Percentiles rank a stretch among this genome's conserved stretches.
Conservation (phyloP, 1,140 invertebrate genomes). For the Cryptotermes secundus region DNA sequence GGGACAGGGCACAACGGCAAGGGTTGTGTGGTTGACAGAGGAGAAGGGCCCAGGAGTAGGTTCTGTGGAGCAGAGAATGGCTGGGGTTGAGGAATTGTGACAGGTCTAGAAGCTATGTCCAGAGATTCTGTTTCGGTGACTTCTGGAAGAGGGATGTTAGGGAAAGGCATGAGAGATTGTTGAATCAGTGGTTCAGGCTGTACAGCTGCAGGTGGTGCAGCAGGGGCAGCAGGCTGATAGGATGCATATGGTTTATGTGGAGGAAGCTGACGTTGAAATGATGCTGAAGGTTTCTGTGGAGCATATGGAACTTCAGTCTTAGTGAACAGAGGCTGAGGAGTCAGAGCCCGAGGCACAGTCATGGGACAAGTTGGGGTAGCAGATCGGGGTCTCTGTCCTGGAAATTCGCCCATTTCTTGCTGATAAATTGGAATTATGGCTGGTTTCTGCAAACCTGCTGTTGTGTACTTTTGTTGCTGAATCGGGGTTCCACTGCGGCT, state of each 20-base stretch:
- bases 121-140: background rate
- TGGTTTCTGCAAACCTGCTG: conserved; percentile 41
- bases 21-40: no score
- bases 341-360: conserved; percentile 5
- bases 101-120: background rate
- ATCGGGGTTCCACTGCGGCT: conserved; percentile 30
- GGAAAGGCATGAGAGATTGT: background rate
- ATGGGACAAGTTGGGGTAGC: conserved; percentile 28
- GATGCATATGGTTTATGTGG: conserved; percentile 37
- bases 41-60: background rate
- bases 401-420: conserved; percentile 57
- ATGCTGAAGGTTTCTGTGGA: conserved; percentile 8
- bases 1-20: background rate
- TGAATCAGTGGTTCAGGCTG: background rate
- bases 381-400: conserved; percentile 50
- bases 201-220: conserved; percentile 34
- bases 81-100: background rate
- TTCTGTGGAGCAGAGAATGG: background rate
- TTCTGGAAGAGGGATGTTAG: background rate
- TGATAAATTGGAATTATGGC: conserved; percentile 58
- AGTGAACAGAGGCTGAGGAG: background rate
- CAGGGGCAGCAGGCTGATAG: conserved; percentile 36
- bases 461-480: conserved; percentile 31
- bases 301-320: background rate
- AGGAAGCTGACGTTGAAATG: conserved; percentile 30